Conservation (phyloP, 2,888 invertebrate species). For the Ectobius pallidus region DNA sequence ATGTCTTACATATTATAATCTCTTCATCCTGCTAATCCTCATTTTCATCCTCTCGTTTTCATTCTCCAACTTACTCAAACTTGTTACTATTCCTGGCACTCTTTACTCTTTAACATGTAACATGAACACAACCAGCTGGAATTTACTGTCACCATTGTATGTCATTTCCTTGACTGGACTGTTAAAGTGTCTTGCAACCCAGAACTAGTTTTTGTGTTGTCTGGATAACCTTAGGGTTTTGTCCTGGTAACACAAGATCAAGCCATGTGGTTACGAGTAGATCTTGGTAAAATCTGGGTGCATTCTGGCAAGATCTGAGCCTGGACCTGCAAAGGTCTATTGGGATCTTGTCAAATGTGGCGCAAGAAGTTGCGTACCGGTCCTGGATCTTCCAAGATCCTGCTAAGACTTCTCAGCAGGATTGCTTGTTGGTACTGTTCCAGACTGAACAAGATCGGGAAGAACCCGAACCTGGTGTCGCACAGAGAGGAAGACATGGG, state of each 20-base stretch:
- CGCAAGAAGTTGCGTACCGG: conserved; percentile 23
- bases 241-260: not conserved
- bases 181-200: not conserved
- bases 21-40: no score
- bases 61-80: no score
- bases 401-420: conserved; percentile 29
- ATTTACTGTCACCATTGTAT: no score
- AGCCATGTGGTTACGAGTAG: conserved; percentile 1
- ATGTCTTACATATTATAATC: no score
- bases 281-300: conserved; percentile 29
- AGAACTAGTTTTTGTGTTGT: not conserved
- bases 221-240: not conserved
- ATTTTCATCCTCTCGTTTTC: no score
- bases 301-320: conserved; percentile 16
- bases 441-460: conserved; percentile 96
- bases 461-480: conserved; percentile 90
- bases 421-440: conserved; percentile 43
- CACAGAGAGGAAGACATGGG: conserved; percentile 70
- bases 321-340: not conserved
- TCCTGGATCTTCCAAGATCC: conserved; percentile 26
- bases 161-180: conserved; percentile 3
- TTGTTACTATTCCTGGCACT: no score
- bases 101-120: no score
- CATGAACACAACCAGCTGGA: no score
- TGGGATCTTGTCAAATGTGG: conserved; percentile 23